A percentile compares a stretch with the other conserved stretches of the same genome.
These are phyloP conservation scores for Diaprepes abbreviatus DNA, from an alignment of 2,888 invertebrate genomes.

Conservation along the genomic window DNA sequence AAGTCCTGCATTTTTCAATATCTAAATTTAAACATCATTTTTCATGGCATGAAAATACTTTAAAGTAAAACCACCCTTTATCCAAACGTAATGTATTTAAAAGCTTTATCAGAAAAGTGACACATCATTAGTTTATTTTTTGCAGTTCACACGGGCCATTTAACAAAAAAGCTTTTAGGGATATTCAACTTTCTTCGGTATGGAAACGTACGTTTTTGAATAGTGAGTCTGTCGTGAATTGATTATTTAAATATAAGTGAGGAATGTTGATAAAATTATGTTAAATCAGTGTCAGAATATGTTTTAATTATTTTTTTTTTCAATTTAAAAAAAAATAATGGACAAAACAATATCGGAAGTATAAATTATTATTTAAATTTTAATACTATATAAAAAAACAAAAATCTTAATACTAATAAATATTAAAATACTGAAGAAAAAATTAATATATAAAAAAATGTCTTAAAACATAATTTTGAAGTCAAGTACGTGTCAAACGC, in stretches of 20 bases:
- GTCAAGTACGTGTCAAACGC: too few relatives aligned
- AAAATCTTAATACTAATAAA: too few relatives aligned
- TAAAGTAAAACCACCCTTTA: slow-evolving; percentile 28
- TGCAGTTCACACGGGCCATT: slow-evolving; percentile 34
- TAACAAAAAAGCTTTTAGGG: slow-evolving; percentile 40
- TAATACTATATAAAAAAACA: too few relatives aligned
- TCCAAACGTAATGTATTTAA: slow-evolving; percentile 37
- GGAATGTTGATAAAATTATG: slow-evolving; percentile 3
- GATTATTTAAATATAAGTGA: slow-evolving; percentile 11
- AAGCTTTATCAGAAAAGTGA: slow-evolving; percentile 28
- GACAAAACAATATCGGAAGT: too few relatives aligned
- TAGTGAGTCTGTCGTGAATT: slow-evolving; percentile 12
- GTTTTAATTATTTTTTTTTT: too few relatives aligned
- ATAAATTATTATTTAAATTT: too few relatives aligned
- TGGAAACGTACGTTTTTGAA: slow-evolving; percentile 24
- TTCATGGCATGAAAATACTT: slow-evolving; percentile 26
- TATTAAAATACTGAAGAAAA: too few relatives aligned
- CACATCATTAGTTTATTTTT: slow-evolving; percentile 39
- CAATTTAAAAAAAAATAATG: too few relatives aligned
- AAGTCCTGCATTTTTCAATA: slow-evolving; percentile 5
- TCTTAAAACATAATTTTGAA: too few relatives aligned
- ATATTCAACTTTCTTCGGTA: slow-evolving; percentile 23
- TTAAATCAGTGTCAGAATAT: too few relatives aligned
- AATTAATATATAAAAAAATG: too few relatives aligned
- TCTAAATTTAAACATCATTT: slow-evolving; percentile 33